phyloP scores from a whole-genome alignment of 2,113 vertebrate genomes.

The Mormyrus iriodes region DNA sequence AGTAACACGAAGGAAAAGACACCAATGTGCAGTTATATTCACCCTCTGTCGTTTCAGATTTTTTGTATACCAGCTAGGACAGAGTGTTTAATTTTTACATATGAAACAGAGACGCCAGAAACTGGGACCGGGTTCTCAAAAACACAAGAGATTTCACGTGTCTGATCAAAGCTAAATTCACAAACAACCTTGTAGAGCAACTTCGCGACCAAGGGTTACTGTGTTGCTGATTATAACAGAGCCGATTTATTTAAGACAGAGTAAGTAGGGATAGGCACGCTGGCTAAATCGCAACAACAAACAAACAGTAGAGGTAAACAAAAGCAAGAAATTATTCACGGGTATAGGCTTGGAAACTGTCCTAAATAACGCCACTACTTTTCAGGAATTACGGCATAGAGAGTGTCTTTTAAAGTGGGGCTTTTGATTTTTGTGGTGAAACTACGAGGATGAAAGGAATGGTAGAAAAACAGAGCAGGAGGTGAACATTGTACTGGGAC shows the following conservation, averaged over 20 bases:
- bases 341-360: background rate
- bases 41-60: background rate
- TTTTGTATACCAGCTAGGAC: background rate
- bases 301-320: background rate
- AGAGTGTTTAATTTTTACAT: background rate
- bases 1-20: background rate
- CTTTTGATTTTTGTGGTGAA: background rate
- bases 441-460: background rate
- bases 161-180: background rate
- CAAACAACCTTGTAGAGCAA: background rate
- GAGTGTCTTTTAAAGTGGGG: too few species aligned
- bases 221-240: background rate
- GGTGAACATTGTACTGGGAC: background rate
- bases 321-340: background rate
- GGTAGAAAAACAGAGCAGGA: background rate
- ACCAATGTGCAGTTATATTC: background rate
- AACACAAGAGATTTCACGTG: background rate
- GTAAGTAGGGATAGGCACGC: background rate
- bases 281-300: too few species aligned
- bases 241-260: background rate
- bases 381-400: background rate
- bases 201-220: background rate
- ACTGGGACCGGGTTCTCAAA: background rate
- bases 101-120: background rate
- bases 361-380: background rate